A percentile compares a stretch with the other conserved stretches of the same genome.
phyloP scores from a whole-genome alignment of 2,113 vertebrate genomes.

The Nyctibius bracteatus region DNA sequence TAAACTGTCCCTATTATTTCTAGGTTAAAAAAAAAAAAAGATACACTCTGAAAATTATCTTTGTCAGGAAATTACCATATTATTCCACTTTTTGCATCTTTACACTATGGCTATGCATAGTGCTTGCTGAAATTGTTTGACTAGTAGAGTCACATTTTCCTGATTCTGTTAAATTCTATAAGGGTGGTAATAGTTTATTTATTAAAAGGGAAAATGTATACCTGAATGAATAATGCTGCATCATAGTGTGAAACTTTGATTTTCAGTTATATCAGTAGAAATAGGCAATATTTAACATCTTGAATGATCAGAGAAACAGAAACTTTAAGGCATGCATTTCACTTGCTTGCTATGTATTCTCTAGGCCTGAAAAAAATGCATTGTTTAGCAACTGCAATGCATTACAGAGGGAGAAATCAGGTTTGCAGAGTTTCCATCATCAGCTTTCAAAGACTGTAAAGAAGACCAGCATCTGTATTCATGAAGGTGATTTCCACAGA shows the following conservation, averaged over 20 bases:
- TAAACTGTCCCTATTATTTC: constrained; percentile 26
- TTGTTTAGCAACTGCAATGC: not conserved
- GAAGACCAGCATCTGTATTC: not conserved
- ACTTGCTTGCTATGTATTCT: not conserved
- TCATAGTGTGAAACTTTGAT: not conserved
- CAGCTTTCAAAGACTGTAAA: not conserved
- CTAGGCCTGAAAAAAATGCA: not conserved
- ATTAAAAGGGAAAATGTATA: not conserved
- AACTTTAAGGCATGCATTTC: not conserved
- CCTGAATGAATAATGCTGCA: not conserved
- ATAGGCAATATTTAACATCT: not conserved
- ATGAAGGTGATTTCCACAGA: not conserved
- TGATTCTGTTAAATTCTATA: not conserved
- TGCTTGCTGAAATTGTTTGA: not conserved
- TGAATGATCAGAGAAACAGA: not conserved
- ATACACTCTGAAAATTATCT: not conserved
- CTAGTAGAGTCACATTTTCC: not conserved
- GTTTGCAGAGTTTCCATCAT: not conserved
- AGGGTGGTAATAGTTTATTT: not conserved
- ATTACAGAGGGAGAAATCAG: not conserved
- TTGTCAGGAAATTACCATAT: not conserved
- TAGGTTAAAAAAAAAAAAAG: not conserved
- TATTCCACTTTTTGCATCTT: not conserved
- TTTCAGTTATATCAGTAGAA: not conserved
- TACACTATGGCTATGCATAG: not conserved